Base-by-base conservation (phyloP, 2,797 vertebrate genomes). In the Philypnodon macrostomus region DNA sequence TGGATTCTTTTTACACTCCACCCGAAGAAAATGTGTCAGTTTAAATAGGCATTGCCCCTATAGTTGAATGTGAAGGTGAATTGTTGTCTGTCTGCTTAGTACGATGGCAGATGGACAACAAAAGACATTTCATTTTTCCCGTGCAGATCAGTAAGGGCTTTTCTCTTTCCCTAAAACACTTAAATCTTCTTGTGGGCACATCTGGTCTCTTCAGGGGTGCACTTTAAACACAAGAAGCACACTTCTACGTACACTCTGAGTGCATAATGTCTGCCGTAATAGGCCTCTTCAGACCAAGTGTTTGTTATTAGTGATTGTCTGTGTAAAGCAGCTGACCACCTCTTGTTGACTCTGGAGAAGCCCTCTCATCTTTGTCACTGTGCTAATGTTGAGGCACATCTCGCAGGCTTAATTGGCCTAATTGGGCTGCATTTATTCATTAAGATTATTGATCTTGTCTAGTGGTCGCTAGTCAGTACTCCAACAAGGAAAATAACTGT, bases 51-150 rank as follows among this genome's bases (percentile, higher is more conserved):
- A n/a, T n/a, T n/a, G n/a, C n/a, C n/a, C n/a, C n/a, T n/a, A n/a
- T n/a, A n/a, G n/a, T n/a, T n/a, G n/a, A n/a, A n/a, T n/a, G n/a
- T n/a, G n/a, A n/a, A n/a, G n/a, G n/a, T n/a, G n/a, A n/a, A n/a
- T n/a, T n/a, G n/a, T n/a, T n/a, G 21, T 6, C 62, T 48, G 57
- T 74, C 65, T 65, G 62, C 64, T 65, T 55, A 66, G 69, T 41
- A 69, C 75, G 47, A 79, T 63, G 71, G 77, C 85, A 86, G 84
- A 84, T 87, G 84, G 80, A 83, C 58, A 70, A 84, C 79, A 85
- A 81, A 85, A 50, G 76, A 68, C 63, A 50, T 29, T 14, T 63
- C 63, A 50, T 73, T 59, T 75, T 61, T 83, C 70, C 72, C 55
- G 51, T 47, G 51, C 59, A 48, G 70, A 50, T 53, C 50, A 53